These are phyloP conservation scores for Cosmorhoe ocellata DNA, from an alignment of 2,888 invertebrate species.

Conservation along the genomic window DNA sequence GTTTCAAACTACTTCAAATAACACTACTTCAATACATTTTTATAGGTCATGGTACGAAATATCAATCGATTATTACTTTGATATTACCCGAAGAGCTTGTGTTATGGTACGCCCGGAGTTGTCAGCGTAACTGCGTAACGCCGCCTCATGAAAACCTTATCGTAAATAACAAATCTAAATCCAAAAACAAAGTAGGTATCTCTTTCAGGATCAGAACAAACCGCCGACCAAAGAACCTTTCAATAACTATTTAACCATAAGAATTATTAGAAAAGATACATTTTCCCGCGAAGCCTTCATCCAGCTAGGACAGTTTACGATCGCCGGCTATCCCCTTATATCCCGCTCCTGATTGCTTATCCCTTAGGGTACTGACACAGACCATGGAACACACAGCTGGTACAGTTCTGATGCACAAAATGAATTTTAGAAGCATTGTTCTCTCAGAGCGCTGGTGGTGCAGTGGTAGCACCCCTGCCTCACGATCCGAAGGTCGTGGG, in stretches of 20 bases:
- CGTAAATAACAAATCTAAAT: background rate
- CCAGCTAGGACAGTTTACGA: conserved; percentile 59
- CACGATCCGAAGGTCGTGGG: too few species aligned
- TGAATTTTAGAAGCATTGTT: too few species aligned
- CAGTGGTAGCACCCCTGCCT: too few species aligned
- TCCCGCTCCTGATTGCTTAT: conserved; percentile 72
- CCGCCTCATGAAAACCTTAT: too few species aligned
- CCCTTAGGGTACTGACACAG: conserved; percentile 45
- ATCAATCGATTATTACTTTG: too few species aligned
- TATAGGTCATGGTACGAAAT: too few species aligned
- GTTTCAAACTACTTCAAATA: too few species aligned
- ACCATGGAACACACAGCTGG: background rate
- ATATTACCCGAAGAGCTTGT: too few species aligned
- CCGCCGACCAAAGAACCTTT: conserved; percentile 9
- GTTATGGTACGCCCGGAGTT: too few species aligned
- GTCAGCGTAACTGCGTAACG: too few species aligned
- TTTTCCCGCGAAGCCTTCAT: conserved; percentile 13
- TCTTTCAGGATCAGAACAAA: conserved; percentile 9
- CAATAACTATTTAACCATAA: conserved; percentile 23
- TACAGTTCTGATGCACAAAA: background rate
- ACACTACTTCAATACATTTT: too few species aligned
- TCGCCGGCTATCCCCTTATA: conserved; percentile 70
- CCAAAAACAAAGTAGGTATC: background rate
- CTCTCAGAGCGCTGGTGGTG: too few species aligned
- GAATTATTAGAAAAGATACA: conserved; percentile 24